phyloP scores from a whole-genome alignment of 2,113 vertebrate species.

The Peromyscus leucopus region DNA sequence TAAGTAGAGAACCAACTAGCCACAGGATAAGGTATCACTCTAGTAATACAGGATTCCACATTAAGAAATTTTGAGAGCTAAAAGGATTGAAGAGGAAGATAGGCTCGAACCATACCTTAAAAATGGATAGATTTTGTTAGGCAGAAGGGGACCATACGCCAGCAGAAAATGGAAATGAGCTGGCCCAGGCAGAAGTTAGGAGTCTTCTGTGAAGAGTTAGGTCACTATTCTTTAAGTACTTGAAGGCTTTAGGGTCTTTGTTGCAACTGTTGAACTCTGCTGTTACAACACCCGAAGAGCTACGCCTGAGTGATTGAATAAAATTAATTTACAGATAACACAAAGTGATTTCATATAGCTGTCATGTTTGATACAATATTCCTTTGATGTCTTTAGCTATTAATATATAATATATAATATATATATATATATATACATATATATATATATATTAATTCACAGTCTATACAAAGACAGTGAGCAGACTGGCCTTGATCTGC shows the following conservation, averaged over 20 bases:
- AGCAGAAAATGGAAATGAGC: background rate
- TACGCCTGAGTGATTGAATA: background rate
- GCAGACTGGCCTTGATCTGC: background rate
- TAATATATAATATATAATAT: too few species aligned
- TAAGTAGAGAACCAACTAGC: background rate
- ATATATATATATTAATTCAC: background rate
- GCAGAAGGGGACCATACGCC: background rate
- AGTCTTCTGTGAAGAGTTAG: background rate
- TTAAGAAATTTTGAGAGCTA: background rate
- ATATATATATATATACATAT: background rate
- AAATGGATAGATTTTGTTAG: background rate
- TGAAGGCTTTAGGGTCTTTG: background rate
- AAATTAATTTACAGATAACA: background rate
- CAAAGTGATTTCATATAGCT: background rate
- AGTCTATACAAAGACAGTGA: background rate
- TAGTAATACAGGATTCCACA: background rate
- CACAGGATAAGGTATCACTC: background rate
- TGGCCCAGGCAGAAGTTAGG: background rate
- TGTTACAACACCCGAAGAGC: background rate
- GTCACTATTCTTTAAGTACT: slow-evolving; percentile 35
- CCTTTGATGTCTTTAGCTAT: background rate
- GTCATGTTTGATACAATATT: background rate
- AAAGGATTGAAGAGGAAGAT: background rate
- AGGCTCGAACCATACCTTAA: background rate
- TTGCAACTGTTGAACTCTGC: background rate